These are phyloP conservation scores for Anagrus nilaparvatae DNA, from an alignment of 1,140 invertebrate species.

Conservation along the genomic window DNA sequence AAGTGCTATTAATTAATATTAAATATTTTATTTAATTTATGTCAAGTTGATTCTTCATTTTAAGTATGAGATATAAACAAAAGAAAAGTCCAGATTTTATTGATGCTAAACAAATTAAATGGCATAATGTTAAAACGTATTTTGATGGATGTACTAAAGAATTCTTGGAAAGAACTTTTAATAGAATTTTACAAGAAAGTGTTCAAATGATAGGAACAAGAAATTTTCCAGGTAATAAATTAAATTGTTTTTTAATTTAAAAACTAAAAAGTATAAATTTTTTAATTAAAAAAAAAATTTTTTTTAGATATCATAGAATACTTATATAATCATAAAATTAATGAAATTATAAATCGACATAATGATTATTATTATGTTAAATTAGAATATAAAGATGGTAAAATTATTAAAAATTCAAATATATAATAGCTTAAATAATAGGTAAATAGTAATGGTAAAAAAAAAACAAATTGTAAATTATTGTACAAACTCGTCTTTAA, in stretches of 20 bases:
- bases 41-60: conserved; percentile 6
- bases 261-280: background rate
- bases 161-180: conserved; percentile 22
- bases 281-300: background rate
- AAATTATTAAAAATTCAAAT: too few relatives aligned
- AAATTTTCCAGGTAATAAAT: background rate
- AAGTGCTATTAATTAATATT: conserved; percentile 17
- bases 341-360: conserved; percentile 5
- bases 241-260: too few relatives aligned
- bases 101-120: conserved; percentile 26
- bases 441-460: too few relatives aligned
- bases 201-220: background rate
- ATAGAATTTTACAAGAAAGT: conserved; percentile 6
- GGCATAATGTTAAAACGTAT: conserved; percentile 19
- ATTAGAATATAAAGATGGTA: conserved; percentile 18
- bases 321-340: conserved; percentile 21
- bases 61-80: conserved; percentile 24
- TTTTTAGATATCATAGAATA: conserved; percentile 22
- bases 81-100: conserved; percentile 13
- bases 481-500: conserved; percentile 6
- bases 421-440: too few relatives aligned
- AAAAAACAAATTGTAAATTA: too few relatives aligned
- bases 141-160: conserved; percentile 27
- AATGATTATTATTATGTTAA: conserved; percentile 24
- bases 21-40: conserved; percentile 4